A percentile compares a stretch with the other conserved stretches of the same genome.
phyloP scores from a whole-genome alignment of 1,140 invertebrate genomes.

The Babylonia areolata region DNA sequence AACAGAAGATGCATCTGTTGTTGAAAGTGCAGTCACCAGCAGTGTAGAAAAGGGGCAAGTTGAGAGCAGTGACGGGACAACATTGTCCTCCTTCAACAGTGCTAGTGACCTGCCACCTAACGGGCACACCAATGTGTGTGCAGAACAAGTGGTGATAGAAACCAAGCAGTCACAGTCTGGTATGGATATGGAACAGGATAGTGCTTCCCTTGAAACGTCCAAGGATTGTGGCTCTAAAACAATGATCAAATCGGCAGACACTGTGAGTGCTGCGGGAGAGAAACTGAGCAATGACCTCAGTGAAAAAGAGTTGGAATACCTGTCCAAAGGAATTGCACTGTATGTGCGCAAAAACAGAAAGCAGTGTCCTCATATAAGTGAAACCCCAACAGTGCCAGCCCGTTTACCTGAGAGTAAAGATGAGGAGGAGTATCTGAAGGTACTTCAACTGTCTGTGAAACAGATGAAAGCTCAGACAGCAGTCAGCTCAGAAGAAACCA shows the following conservation, averaged over 20 bases:
- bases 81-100: not conserved
- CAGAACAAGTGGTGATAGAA: not conserved
- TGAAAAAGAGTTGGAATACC: slow-evolving; percentile 32
- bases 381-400: not conserved
- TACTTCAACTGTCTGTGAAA: not conserved
- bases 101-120: not conserved
- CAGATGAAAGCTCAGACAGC: not conserved
- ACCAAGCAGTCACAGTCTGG: not conserved
- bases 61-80: not conserved
- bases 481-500: not conserved
- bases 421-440: not conserved
- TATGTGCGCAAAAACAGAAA: slow-evolving; percentile 21
- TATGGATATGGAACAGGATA: not conserved
- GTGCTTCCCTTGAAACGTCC: not conserved
- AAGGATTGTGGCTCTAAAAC: not conserved
- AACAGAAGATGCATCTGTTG: not conserved
- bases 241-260: not conserved
- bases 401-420: not conserved
- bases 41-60: not conserved
- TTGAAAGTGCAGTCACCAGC: not conserved
- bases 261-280: not conserved
- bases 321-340: slow-evolving; percentile 12
- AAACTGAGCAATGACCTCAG: not conserved
- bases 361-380: slow-evolving; percentile 37
- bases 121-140: no score